A percentile compares a stretch with the other conserved stretches of the same genome.
phyloP scores from a whole-genome alignment of 2,113 vertebrate species.

The Epinephelus cyanopodus region DNA sequence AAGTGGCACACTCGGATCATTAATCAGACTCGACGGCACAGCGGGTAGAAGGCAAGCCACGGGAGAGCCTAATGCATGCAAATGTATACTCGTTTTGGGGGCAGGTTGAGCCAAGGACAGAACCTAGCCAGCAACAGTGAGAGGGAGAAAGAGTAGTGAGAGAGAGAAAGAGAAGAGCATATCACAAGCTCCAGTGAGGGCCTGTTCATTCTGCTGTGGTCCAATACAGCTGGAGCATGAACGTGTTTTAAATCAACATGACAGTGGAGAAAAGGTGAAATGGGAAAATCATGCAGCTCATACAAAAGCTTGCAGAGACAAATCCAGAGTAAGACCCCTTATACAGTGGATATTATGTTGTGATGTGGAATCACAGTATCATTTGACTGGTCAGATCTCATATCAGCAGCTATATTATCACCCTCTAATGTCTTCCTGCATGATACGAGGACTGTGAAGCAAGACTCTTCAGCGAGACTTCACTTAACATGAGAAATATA shows the following conservation, averaged over 20 bases:
- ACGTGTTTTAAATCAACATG: conserved; percentile 49
- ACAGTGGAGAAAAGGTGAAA: conserved; percentile 44
- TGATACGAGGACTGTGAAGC: conserved; percentile 47
- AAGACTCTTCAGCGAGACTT: conserved; percentile 48
- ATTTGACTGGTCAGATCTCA: conserved; percentile 15
- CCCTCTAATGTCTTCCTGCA: neutral
- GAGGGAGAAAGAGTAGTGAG: conserved; percentile 20
- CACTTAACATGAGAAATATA: conserved; percentile 47
- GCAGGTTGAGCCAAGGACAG: conserved; percentile 83
- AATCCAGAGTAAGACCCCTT: neutral
- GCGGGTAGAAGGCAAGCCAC: conserved; percentile 81
- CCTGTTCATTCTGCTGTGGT: conserved; percentile 39
- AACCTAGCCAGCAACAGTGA: conserved; percentile 60
- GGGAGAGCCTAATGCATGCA: conserved; percentile 85
- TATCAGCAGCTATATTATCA: conserved; percentile 25
- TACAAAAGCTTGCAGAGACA: conserved; percentile 10
- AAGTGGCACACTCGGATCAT: conserved; percentile 81
- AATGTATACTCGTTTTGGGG: conserved; percentile 83
- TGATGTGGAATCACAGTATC: conserved; percentile 1
- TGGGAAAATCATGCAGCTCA: neutral
- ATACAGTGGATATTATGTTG: neutral
- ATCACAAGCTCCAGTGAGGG: conserved; percentile 27
- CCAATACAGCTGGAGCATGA: conserved; percentile 41
- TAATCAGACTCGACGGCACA: conserved; percentile 83
- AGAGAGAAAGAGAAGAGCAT: conserved; percentile 29